Conservation (phyloP, 2,113 vertebrate species). For the Phylloscopus whistleri region DNA sequence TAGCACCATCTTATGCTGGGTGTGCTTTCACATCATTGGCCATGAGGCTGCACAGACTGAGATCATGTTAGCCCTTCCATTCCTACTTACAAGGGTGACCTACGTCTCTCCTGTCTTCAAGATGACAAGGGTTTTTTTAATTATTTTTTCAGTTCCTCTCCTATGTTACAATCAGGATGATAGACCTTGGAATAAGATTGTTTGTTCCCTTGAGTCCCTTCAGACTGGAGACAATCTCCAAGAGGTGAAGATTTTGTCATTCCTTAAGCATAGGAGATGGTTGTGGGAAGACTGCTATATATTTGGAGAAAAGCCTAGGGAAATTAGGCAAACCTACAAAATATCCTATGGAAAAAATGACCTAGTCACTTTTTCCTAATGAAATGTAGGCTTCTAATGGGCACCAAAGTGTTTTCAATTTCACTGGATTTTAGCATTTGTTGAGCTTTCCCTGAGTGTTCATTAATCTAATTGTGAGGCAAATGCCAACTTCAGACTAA, state of each 20-base stretch:
- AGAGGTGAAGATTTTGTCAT: background rate
- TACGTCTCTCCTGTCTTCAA: background rate
- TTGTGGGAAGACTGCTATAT: background rate
- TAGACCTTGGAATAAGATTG: background rate
- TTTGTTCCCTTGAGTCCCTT: background rate
- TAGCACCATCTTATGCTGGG: background rate
- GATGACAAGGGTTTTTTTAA: background rate
- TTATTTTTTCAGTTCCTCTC: background rate
- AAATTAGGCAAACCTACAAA: accelerated
- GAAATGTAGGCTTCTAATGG: background rate
- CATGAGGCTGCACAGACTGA: background rate
- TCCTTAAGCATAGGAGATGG: background rate
- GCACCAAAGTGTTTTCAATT: slow-evolving; percentile 26
- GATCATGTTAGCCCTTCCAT: background rate
- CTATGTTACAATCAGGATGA: background rate
- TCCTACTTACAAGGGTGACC: background rate
- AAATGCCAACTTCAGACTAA: slow-evolving; percentile 68
- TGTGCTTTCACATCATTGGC: background rate
- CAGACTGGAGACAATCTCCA: background rate
- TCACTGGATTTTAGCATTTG: slow-evolving; percentile 31
- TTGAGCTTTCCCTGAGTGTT: slow-evolving; percentile 54
- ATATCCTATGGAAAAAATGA: background rate
- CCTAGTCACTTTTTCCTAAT: background rate
- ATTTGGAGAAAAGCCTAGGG: background rate
- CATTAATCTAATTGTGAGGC: slow-evolving; percentile 66